Evolutionary conservation across 2,797 vertebrate species (phyloP), one percentile per base, ranked within the genome.

Genomic region (Aulostomus chinensis): DNA sequence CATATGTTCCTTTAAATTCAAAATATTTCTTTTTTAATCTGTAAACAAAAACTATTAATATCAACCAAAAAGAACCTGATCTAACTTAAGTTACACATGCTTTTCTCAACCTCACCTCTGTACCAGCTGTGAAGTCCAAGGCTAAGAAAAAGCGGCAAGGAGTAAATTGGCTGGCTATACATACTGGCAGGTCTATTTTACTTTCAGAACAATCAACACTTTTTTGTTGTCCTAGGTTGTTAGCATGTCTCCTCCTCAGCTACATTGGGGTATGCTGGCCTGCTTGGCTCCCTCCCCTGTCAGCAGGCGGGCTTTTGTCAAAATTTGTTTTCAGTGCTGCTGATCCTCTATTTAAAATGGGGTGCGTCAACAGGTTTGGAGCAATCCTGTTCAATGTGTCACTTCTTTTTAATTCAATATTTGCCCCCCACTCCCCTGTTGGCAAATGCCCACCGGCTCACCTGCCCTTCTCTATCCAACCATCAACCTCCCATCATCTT

Each of bases 311-410:
- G 75, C 81, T 86, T 90, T 88, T 81, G 77, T 83, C 67, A 74
- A 83, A 88, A 86, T 88, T 76, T 88, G 86, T 83, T 82, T 83
- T 82, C 56, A 38, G 69, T 45, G n/a, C 65, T 13, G 21, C 65
- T 86, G 85, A 86, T 86, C 86, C 84, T 87, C 89, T 91, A 88
- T 92, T 90, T 90, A 85, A 85, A 85, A 89, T 68, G 69, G 59
- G 52, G 66, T 66, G 80, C 65, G 81, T 88, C 84, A 87, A 88
- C 82, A 84, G 65, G 77, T 87, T 86, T 76, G 73, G 84, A 81
- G 73, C 58, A 53, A 64, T 57, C 50, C 60, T 63, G 64, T 67
- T 55, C 54, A 81, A 81, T 81, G 78, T 80, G 85, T 84, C 81
- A 73, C 75, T 63, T 77, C 77, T 74, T 78, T 81, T 72, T 72